A percentile compares a stretch with the other conserved stretches of the same genome.
phyloP scores from a whole-genome alignment of 2,113 vertebrate species.

The Clarias macrocephalus region DNA sequence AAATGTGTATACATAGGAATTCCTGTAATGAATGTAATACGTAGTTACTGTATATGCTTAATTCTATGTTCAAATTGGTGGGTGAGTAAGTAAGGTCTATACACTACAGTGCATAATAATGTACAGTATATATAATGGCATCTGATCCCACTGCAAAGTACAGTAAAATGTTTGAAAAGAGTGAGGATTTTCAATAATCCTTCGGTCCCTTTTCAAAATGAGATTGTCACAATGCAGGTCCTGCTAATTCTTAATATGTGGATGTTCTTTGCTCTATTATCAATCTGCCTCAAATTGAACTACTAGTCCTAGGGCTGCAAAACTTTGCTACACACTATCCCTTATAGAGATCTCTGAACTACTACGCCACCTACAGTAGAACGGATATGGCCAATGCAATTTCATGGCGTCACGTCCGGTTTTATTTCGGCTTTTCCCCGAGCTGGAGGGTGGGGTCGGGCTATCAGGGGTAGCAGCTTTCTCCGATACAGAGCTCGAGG shows the following conservation, averaged over 20 bases:
- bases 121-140: not conserved
- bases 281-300: not conserved
- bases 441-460: conserved; percentile 37
- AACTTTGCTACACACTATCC: not conserved
- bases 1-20: not conserved
- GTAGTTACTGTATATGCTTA: not conserved
- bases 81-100: not conserved
- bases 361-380: not conserved
- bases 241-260: not conserved
- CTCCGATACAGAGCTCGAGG: conserved; percentile 8
- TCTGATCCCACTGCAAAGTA: not conserved
- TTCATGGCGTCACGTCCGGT: conserved; percentile 40
- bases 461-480: conserved; percentile 23
- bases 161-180: not conserved
- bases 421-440: not conserved
- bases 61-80: not conserved
- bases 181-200: not conserved
- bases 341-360: not conserved
- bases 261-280: not conserved
- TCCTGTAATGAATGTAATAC: not conserved
- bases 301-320: not conserved
- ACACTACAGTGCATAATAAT: not conserved
- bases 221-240: not conserved
- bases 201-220: not conserved
- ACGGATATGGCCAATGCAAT: not conserved